These are phyloP conservation scores for Temnothorax curvispinosus DNA, from an alignment of 1,140 invertebrate genomes.

Conservation along the genomic window DNA sequence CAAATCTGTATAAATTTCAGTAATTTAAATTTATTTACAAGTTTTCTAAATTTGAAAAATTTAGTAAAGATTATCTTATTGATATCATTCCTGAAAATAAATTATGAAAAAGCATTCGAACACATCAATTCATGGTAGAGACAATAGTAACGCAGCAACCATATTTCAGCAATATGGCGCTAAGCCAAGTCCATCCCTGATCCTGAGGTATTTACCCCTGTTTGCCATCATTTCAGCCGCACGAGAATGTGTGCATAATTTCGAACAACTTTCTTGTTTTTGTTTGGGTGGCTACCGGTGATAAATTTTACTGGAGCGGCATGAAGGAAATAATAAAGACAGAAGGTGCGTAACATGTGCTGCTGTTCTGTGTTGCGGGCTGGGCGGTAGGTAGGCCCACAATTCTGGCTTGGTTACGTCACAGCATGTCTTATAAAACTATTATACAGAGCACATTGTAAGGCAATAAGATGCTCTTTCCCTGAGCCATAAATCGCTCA, in stretches of 20 bases:
- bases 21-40: not conserved
- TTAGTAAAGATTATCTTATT: not conserved
- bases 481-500: constrained; percentile 81
- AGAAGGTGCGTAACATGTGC: constrained; percentile 35
- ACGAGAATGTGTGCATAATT: constrained; percentile 79
- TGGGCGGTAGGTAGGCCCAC: constrained; percentile 54
- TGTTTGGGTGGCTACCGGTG: constrained; percentile 74
- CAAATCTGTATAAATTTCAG: not conserved
- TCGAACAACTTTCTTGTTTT: constrained; percentile 78
- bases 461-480: constrained; percentile 76
- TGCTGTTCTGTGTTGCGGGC: constrained; percentile 15
- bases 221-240: constrained; percentile 67
- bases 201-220: constrained; percentile 75
- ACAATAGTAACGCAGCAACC: constrained; percentile 24
- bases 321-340: constrained; percentile 58
- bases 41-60: not conserved
- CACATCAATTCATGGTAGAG: constrained; percentile 50
- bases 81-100: not conserved
- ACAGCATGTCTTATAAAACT: constrained; percentile 71
- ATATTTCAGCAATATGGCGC: constrained; percentile 73
- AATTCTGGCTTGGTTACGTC: constrained; percentile 82
- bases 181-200: constrained; percentile 75
- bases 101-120: constrained; percentile 1
- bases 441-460: constrained; percentile 65
- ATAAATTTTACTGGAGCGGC: constrained; percentile 78